Conservation (phyloP, 2,888 invertebrate genomes). For the Lymantria monacha region DNA sequence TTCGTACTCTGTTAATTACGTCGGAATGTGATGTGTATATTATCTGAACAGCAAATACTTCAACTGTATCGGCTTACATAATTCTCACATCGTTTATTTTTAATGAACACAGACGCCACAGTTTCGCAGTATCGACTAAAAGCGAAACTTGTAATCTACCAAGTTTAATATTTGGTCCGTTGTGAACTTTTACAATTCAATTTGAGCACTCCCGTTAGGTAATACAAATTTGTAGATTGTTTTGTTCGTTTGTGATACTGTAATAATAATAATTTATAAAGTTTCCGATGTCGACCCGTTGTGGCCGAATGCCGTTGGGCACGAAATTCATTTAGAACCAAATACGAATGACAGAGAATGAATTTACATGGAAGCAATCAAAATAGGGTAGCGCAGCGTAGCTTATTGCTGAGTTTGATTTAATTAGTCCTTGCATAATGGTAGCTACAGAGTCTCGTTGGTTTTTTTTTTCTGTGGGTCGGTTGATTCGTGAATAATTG, state of each 20-base stretch:
- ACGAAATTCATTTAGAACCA: conserved; percentile 63
- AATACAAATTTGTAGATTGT: conserved; percentile 58
- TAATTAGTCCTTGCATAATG: conserved; percentile 62
- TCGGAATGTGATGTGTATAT: conserved; percentile 40
- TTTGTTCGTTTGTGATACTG: conserved; percentile 46
- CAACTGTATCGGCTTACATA: conserved; percentile 34
- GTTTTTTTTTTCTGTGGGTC: conserved; percentile 33
- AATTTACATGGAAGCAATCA: conserved; percentile 72
- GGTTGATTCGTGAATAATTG: conserved; percentile 14
- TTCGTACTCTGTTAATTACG: conserved; percentile 53
- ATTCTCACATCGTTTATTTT: conserved; percentile 22
- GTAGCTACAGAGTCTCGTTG: conserved; percentile 46
- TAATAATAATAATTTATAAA: conserved; percentile 67
- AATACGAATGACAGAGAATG: conserved; percentile 57
- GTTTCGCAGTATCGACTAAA: background rate
- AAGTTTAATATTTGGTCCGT: background rate
- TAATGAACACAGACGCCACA: conserved; percentile 17
- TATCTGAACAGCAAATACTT: conserved; percentile 34
- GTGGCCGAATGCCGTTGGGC: conserved; percentile 56
- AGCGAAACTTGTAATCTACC: conserved; percentile 25
- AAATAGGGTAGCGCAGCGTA: conserved; percentile 54
- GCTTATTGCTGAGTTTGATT: conserved; percentile 59
- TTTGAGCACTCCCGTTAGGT: conserved; percentile 50
- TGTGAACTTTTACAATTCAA: conserved; percentile 59
- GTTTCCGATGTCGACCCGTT: conserved; percentile 55